phyloP scores from a whole-genome alignment of 2,888 invertebrate species.

The Plagodis pulveraria region DNA sequence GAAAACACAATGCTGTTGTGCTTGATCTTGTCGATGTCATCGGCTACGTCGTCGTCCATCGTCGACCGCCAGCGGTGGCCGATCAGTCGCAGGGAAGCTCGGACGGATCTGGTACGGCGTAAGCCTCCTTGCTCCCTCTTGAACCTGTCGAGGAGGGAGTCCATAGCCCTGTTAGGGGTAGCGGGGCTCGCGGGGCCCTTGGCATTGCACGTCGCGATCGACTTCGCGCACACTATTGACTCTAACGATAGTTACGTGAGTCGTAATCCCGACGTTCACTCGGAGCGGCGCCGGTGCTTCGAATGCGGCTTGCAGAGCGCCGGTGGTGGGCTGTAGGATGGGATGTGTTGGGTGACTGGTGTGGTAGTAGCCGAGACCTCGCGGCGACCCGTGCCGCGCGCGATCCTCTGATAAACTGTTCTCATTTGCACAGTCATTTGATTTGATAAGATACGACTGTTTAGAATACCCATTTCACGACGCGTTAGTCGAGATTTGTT shows the following conservation, averaged over 20 bases:
- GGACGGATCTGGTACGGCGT: conserved; percentile 88
- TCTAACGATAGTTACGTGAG: conserved; percentile 78
- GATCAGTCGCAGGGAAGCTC: conserved; percentile 88
- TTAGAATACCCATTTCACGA: conserved; percentile 71
- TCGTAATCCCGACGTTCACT: conserved; percentile 78
- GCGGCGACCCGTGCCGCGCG: conserved; percentile 57
- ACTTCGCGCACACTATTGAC: conserved; percentile 81
- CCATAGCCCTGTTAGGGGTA: conserved; percentile 79
- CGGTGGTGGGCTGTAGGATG: conserved; percentile 59
- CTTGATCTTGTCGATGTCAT: conserved; percentile 65
- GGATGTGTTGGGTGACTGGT: not conserved
- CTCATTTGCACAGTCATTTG: conserved; percentile 78
- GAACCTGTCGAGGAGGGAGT: conserved; percentile 81
- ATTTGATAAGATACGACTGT: conserved; percentile 77
- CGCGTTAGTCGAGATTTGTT: conserved; percentile 75
- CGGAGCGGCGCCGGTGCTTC: conserved; percentile 68
- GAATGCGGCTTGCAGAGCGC: conserved; percentile 74
- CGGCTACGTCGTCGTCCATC: conserved; percentile 69
- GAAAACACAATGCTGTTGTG: conserved; percentile 68
- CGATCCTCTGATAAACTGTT: conserved; percentile 67
- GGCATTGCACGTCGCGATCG: conserved; percentile 79
- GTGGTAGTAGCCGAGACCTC: conserved; percentile 52
- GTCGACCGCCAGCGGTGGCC: conserved; percentile 85
- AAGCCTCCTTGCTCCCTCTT: conserved; percentile 79
- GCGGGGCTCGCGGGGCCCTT: conserved; percentile 69